Evolutionary conservation across 2,113 vertebrate species (phyloP).

Genomic region (Engystomops pustulosus): DNA sequence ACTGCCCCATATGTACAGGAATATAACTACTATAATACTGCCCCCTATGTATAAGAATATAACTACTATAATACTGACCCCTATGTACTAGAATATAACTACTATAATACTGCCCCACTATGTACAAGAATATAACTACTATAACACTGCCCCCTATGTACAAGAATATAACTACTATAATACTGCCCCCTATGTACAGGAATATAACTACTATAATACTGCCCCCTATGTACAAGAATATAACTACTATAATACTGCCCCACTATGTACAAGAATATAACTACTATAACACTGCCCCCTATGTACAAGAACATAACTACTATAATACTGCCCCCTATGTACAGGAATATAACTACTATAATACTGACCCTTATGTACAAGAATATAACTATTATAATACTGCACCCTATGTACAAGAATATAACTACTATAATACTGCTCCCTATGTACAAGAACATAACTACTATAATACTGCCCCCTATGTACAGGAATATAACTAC

Average conservation of each 20-base stretch:
- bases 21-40: constrained; percentile 12
- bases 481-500: too few relatives aligned
- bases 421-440: constrained; percentile 8
- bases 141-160: neutral
- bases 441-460: neutral
- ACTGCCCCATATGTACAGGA: neutral
- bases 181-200: neutral
- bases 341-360: constrained; percentile 11
- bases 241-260: constrained; percentile 7
- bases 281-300: constrained; percentile 11
- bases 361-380: neutral
- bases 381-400: constrained; percentile 14
- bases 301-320: constrained; percentile 14
- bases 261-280: constrained; percentile 16
- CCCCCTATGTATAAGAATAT: neutral
- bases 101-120: constrained; percentile 13
- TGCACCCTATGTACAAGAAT: neutral
- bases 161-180: constrained; percentile 8
- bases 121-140: constrained; percentile 17
- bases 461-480: constrained; percentile 16
- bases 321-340: neutral
- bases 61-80: constrained; percentile 17
- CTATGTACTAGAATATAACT: constrained; percentile 11
- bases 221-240: constrained; percentile 12
- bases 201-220: constrained; percentile 21